Evolutionary conservation across 2,888 invertebrate genomes (phyloP).

Genomic region (Brachyptera risi): DNA sequence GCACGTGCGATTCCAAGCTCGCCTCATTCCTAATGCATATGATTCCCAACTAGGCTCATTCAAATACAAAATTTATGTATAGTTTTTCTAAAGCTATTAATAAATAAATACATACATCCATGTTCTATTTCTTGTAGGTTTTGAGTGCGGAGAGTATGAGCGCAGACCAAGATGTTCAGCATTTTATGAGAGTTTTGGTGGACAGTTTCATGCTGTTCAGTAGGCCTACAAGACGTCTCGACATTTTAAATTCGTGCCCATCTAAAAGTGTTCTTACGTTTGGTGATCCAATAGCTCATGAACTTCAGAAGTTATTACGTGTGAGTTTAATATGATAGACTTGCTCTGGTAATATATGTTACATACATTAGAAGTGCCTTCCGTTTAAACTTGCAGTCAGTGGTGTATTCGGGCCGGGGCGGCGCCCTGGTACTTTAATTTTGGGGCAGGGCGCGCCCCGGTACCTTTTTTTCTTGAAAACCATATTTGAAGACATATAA

Average conservation of each 20-base stretch:
- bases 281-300: constrained; percentile 31
- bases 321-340: constrained; percentile 27
- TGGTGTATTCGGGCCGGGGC: too few relatives aligned
- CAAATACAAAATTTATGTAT: neutral
- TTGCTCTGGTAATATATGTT: neutral
- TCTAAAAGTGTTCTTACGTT: constrained; percentile 30
- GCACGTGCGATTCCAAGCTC: too few relatives aligned
- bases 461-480: too few relatives aligned
- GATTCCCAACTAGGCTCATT: too few relatives aligned
- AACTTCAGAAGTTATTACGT: constrained; percentile 34
- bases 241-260: constrained; percentile 35
- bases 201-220: constrained; percentile 36
- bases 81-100: neutral
- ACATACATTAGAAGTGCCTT: too few relatives aligned
- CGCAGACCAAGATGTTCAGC: constrained; percentile 38
- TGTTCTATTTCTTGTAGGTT: constrained; percentile 34
- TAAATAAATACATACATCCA: neutral
- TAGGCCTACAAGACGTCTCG: constrained; percentile 33
- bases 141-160: constrained; percentile 39
- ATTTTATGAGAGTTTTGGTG: constrained; percentile 41
- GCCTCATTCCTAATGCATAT: too few relatives aligned
- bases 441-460: too few relatives aligned
- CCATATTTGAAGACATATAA: too few relatives aligned
- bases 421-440: too few relatives aligned
- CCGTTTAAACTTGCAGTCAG: too few relatives aligned